Evolutionary conservation across 92 coral and sea anemone genomes (phyloP), one percentile per base, ranked within the genome.

Genomic region (Desmophyllum pertusum): DNA sequence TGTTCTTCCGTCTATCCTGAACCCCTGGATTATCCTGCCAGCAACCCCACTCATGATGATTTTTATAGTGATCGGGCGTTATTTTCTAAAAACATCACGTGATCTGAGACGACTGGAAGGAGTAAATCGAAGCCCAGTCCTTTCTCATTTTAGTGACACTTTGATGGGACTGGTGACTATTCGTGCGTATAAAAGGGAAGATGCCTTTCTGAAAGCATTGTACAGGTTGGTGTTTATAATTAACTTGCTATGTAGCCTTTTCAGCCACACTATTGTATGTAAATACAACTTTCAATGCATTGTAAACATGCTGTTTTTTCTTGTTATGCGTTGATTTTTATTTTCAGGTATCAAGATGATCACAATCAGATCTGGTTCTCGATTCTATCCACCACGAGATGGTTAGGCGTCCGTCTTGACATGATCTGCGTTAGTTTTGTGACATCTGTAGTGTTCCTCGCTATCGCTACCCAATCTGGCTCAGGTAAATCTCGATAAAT

Each of bases 381-480:
- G 18, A 79, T 45, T 30, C 7, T 64, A 41, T 43, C 83, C 21
- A 29, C 72, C 30, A 19, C 33, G 6, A 66, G 64, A 45, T 80
- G 75, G 75, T 51, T 80, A 6, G 84, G 35, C 13, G 17, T 94
- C 41, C 87, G 95, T 45, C 89, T 92, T 8, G 98, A 94, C 55
- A 70, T 94, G 81, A 81, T 91, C 70, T 87, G 95, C 48, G 89
- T 93, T 2, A 87, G 84, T 35, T 94, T 94, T 76, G 93, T 84
- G 23, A 77, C 92, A 41, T 62, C 90, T 29, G 98, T 92, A 25
- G 89, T 92, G n/a, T 39, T 89, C 30, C 73, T 91, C 29, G 92
- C 95, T 17, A 71, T 94, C 73, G 84, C 81, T 3, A 89, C 93
- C 6, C 91, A 87, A n/a, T 83, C 95, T 17, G 90, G 87, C 4